A percentile compares a stretch with the other conserved stretches of the same genome.
Evolutionary conservation across 1,140 invertebrate genomes (phyloP).

Genomic region (Brachionus asplanchnoidis): DNA sequence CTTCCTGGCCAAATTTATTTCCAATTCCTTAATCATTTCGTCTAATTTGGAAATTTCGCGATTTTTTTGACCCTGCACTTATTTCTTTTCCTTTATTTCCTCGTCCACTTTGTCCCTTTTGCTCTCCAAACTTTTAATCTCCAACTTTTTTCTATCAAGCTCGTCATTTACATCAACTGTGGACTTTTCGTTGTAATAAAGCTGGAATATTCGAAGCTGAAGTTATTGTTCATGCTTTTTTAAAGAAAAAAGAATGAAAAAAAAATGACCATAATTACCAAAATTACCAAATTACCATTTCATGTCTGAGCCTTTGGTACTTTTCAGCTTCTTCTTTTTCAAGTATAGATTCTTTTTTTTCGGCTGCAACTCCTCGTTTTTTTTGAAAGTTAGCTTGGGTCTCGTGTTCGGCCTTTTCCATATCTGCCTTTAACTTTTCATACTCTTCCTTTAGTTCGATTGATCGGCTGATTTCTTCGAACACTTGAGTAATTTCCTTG

Average conservation of each 20-base stretch:
- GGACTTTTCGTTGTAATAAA: slow-evolving; percentile 90
- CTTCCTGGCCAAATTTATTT: slow-evolving; percentile 88
- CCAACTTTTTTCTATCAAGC: too few species aligned
- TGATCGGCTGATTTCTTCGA: too few species aligned
- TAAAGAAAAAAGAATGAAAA: slow-evolving; percentile 47
- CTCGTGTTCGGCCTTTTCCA: too few species aligned
- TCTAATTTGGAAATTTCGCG: slow-evolving; percentile 87
- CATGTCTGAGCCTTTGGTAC: too few species aligned
- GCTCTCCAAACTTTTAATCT: slow-evolving; percentile 74
- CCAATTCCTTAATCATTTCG: slow-evolving; percentile 81
- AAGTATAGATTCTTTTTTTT: too few species aligned
- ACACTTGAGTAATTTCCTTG: too few species aligned
- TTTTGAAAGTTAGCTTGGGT: too few species aligned
- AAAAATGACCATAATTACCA: neutral
- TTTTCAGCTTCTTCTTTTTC: too few species aligned
- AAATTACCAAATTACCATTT: slow-evolving; percentile 67
- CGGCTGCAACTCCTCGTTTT: too few species aligned
- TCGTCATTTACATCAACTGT: slow-evolving; percentile 76
- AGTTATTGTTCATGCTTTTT: slow-evolving; percentile 67
- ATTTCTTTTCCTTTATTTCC: slow-evolving; percentile 85
- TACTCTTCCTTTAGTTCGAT: too few species aligned
- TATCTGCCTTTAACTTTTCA: too few species aligned
- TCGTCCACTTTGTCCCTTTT: slow-evolving; percentile 71
- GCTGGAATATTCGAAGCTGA: slow-evolving; percentile 81
- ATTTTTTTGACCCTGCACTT: slow-evolving; percentile 74